phyloP scores from a whole-genome alignment of 1,140 invertebrate genomes.

The Macrobrachium rosenbergii region DNA sequence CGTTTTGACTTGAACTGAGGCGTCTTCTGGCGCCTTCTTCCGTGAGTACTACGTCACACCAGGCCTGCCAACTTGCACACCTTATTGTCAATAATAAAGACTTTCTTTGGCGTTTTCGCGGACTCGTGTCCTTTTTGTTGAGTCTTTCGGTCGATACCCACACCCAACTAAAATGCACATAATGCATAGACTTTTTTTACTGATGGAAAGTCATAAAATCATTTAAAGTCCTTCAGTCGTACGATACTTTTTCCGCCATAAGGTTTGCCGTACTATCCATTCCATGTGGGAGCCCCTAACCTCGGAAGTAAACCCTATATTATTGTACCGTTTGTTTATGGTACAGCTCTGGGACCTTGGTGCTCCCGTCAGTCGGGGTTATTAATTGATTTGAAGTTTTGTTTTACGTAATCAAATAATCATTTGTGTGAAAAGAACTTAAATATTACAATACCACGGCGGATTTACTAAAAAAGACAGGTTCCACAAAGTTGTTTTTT shows the following conservation, averaged over 20 bases:
- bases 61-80: slow-evolving; percentile 2
- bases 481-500: too few relatives aligned
- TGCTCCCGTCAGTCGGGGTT: too few relatives aligned
- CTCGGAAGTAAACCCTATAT: slow-evolving; percentile 23
- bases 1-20: slow-evolving; percentile 34
- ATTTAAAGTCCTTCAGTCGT: neutral
- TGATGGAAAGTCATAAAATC: neutral
- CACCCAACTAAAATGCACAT: neutral
- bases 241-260: slow-evolving; percentile 11
- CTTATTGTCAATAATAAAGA: too few relatives aligned
- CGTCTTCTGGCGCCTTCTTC: slow-evolving; percentile 33
- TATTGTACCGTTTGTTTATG: slow-evolving; percentile 31
- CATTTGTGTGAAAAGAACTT: too few relatives aligned
- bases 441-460: too few relatives aligned
- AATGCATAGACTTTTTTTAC: slow-evolving; percentile 11
- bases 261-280: slow-evolving; percentile 13
- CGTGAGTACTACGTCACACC: slow-evolving; percentile 40
- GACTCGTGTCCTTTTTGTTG: too few relatives aligned
- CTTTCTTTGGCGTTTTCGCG: too few relatives aligned
- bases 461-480: too few relatives aligned
- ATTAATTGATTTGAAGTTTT: too few relatives aligned
- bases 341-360: neutral
- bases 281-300: slow-evolving; percentile 32
- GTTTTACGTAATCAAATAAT: too few relatives aligned
- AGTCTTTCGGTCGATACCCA: too few relatives aligned